A percentile compares a stretch with the other conserved stretches of the same genome.
These are phyloP conservation scores for Leuciscus waleckii DNA, from an alignment of 2,797 vertebrate species.

Conservation along the genomic window DNA sequence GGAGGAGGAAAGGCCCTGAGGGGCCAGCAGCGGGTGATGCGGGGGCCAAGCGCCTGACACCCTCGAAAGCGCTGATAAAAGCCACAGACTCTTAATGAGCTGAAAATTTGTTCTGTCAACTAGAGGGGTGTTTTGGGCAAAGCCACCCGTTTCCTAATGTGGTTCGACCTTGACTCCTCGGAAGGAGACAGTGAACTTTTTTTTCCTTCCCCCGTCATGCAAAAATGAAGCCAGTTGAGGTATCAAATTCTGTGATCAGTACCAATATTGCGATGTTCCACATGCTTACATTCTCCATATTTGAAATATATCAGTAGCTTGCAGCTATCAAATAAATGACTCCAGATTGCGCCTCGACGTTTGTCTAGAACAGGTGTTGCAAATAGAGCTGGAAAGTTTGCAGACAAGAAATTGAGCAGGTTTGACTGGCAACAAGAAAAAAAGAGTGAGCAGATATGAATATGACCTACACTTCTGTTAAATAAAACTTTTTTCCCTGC, in stretches of 20 bases:
- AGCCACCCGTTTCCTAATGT: slow-evolving; percentile 63
- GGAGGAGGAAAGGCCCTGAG: slow-evolving; percentile 62
- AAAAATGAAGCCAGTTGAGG: slow-evolving; percentile 18
- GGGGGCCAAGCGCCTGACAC: slow-evolving; percentile 89
- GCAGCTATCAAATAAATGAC: slow-evolving; percentile 42
- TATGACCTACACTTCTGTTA: slow-evolving; percentile 54
- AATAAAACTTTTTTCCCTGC: slow-evolving; percentile 53
- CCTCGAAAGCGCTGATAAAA: slow-evolving; percentile 88
- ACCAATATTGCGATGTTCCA: slow-evolving; percentile 39
- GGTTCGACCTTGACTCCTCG: slow-evolving; percentile 79
- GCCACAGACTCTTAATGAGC: slow-evolving; percentile 89
- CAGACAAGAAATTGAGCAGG: slow-evolving; percentile 28
- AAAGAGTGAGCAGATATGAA: slow-evolving; percentile 56
- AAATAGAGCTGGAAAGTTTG: slow-evolving; percentile 39
- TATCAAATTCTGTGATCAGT: slow-evolving; percentile 15
- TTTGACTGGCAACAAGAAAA: slow-evolving; percentile 43
- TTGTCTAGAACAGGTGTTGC: slow-evolving; percentile 38
- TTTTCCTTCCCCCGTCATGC: neutral
- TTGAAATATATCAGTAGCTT: slow-evolving; percentile 27
- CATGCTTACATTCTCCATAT: slow-evolving; percentile 35
- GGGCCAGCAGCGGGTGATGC: slow-evolving; percentile 78
- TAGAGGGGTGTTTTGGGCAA: slow-evolving; percentile 75
- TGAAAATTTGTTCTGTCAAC: slow-evolving; percentile 94
- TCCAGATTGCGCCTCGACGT: slow-evolving; percentile 38
- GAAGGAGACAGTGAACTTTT: slow-evolving; percentile 63